Base-by-base conservation (phyloP, 2,797 vertebrate genomes). In the Mormyrops boulengeri region DNA sequence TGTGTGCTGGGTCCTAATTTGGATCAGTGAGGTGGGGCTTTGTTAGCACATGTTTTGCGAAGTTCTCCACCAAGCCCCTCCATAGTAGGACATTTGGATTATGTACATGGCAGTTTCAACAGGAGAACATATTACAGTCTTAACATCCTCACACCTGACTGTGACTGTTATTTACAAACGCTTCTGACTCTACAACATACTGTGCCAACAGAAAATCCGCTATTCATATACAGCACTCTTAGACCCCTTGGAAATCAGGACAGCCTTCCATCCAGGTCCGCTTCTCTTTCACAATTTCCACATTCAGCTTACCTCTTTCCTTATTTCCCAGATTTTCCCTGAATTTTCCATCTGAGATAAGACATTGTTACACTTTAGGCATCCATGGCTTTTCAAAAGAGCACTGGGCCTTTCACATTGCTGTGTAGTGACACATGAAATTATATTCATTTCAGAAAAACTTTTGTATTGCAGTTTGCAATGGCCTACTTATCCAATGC, bases 71-170 rank as follows among this genome's bases (percentile, higher is more conserved):
- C 92, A 92, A 22, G 22, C 47, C 92, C 90, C 90, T 93, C 93
- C 85, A 94, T 95, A 95, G 93, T 95, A 95, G 95, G 93, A 94
- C 92, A 91, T 93, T 94, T 93, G 93, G 94, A 93, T 14, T 94
- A 93, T 96, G 93, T 95, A 94, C 94, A 95, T 6, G 89, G 91
- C 88, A 92, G 87, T 92, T 94, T 92, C 93, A 91, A 92, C 66
- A 94, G 91, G 91, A 93, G 94, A 95, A 92, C 96, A 96, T 96
- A 92, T 91, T 96, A 94, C 92, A 94, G 90, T 92, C 91, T 95
- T 92, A 93, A 95, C 93, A 92, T 92, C 93, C 92, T 91, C 82
- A 91, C 66, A 84, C 88, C 92, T 94, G 84, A 92, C 94, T 41
- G 22, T 62, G 44, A 41, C 91, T 95, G 95, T 92, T 91, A 89